These are phyloP conservation scores for Ophion ellenae DNA, from an alignment of 2,888 invertebrate genomes.

Conservation along the genomic window DNA sequence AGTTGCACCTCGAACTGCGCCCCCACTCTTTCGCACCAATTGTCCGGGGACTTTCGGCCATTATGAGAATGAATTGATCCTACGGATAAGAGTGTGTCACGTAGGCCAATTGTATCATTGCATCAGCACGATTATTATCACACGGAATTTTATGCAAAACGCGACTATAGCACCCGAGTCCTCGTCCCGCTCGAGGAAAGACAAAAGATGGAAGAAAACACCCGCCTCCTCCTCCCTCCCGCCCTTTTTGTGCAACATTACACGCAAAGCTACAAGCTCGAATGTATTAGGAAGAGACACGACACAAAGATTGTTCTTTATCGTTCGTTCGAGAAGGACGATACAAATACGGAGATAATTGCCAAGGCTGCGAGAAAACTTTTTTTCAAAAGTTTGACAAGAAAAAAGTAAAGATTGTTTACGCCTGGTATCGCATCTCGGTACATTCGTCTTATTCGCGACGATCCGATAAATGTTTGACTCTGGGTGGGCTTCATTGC, in stretches of 20 bases:
- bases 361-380: constrained; percentile 22
- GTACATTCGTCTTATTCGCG: constrained; percentile 22
- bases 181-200: constrained; percentile 43
- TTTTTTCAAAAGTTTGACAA: constrained; percentile 33
- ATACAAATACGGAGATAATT: constrained; percentile 59
- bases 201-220: constrained; percentile 19
- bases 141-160: constrained; percentile 50
- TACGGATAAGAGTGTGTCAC: constrained; percentile 56
- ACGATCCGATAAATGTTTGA: constrained; percentile 34
- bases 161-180: constrained; percentile 58
- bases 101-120: constrained; percentile 62
- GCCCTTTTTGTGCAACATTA: constrained; percentile 54
- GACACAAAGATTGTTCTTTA: constrained; percentile 55
- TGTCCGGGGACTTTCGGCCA: constrained; percentile 53
- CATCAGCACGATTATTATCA: constrained; percentile 55
- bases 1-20: not conserved
- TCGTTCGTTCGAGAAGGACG: constrained; percentile 39
- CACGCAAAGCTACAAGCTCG: constrained; percentile 68
- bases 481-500: constrained; percentile 34
- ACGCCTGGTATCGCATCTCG: not conserved
- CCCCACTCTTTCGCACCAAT: not conserved
- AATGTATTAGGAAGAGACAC: constrained; percentile 64
- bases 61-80: constrained; percentile 50
- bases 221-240: constrained; percentile 33
- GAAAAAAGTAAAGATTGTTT: not conserved